Evolutionary conservation across 2,888 invertebrate genomes (phyloP), one percentile per base, ranked within the genome.

Genomic region (Agriopis aurantiaria): DNA sequence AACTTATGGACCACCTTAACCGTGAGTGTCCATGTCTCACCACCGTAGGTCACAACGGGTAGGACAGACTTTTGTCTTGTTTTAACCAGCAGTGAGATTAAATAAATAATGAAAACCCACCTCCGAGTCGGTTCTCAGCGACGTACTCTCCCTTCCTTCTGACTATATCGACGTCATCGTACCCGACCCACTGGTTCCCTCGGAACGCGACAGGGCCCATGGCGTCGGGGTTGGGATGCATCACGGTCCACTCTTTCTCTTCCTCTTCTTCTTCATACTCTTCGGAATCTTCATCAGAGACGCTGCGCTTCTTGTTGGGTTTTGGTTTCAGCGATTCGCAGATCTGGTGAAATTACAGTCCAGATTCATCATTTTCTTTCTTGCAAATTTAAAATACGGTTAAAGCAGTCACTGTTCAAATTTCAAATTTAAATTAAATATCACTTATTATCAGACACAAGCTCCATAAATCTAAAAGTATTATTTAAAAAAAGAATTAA

Each of bases 111-210:
- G 17, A 11, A 40, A 6, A 53, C 81, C 87, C 81, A 83, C 98
- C 98, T 79, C 98, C 98, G 40, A 98, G 95, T 64, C 96, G 96
- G 76, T 97, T 97, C 71, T 98, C 96, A 46, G 96, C 97, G 0
- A 98, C 98, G 84, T 98, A 98, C 80, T 96, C 96, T 0, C 97
- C 96, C 95, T 99, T 98, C 84, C 96, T 96, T 82, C 95, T 95
- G 0, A 97, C 97, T 58, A 98, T 98, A 10, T 96, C 96, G 75
- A 97, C 96, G 82, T 98, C 98, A 82, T 98, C 98, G 84, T 98
- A 98, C 0, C 98, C 98, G 1, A 98, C 98, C 98, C 98, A 99
- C 89, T 98, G 98, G 89, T 98, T 97, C 33, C 96, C 97, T 41
- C 68, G 84, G 88, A 95, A 97, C 2, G 98, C 98, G 82, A 98